Base-by-base conservation (phyloP, 2,113 vertebrate genomes). In the Oncorhynchus nerka region DNA sequence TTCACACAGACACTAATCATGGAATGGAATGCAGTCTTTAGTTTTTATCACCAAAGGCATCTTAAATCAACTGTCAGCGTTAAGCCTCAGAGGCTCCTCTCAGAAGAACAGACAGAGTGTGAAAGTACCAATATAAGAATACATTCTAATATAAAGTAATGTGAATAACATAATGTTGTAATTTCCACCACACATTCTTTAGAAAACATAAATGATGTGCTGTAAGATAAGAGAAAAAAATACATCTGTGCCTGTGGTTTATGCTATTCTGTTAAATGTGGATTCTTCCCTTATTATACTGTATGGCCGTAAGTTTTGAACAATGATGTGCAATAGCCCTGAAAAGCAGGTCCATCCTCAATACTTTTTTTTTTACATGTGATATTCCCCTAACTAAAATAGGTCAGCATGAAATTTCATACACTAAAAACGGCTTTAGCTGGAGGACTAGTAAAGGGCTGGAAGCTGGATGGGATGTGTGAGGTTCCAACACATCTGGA, bases 391-490 rank as follows among this genome's bases (percentile, higher is more conserved):
- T 22, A 11, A 22, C 59, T 59, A 83, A 91, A 92, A 89, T 92
- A 87, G 89, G 91, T 87, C 89, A 87, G 79, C 22, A 82, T 86
- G 80, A 84, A 86, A 89, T 91, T 88, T 85, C 79, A 83, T 82
- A 76, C 77, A 82, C 84, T 84, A 84, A 84, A 79, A 78, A 76
- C 61, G 70, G 82, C 82, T 85, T 90, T 88, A 89, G 83, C 80
- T 86, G 83, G 74, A 75, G 77, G 74, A 86, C 84, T 55, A 19
- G 16, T 55, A 15, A 55, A 19, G 13, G 16, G 51, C 51, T 55
- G 16, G 51, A 55, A 19, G 51, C 51, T 55, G 12, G 15, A 55
- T 55, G 86, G 86, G 86, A 87, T 72, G 85, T 79, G 81, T 84
- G 71, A 82, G 86, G 87, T 49, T 57, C 71, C 69, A 59, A 74